Evolutionary conservation across 2,888 invertebrate genomes (phyloP), one percentile per base, ranked within the genome.

Genomic region (Drepana falcataria): DNA sequence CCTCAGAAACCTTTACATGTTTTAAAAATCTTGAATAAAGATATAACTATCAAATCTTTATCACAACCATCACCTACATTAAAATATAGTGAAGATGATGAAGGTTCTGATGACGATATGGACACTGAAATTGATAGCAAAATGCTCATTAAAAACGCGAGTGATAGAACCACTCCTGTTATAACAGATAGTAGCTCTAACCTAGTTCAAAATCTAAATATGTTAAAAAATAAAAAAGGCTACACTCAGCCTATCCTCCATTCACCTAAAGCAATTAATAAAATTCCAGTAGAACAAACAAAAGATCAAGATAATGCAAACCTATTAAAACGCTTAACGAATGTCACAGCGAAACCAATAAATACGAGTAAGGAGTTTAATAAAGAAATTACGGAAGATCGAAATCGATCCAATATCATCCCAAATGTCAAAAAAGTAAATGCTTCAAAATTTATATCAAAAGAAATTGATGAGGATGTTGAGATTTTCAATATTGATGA

Each of bases 401-500:
- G 57, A 55, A 54, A 59, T 52, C 51, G 40, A 54, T 53, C 61
- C 64, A 37, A 48, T 59, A 49, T 41, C 49, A 52, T 53, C 51
- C 21, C 64, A 68, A 62, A 57, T 54, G 61, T 21, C 57, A 59
- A 56, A 72, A 73, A 54, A 59, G 55, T 35, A 57, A 65, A 56
- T 40, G 48, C 60, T 54, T 63, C 68, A 63, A 66, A 64, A 44
- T 59, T 59, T 60, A 47, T 66, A 2, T 63, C 71, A 55, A 69
- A 69, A 56, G 68, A 69, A 58, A 62, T 71, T 47, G 73, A 79
- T 54, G 68, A 83, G 47, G 79, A 81, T 57, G 75, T 84, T 54
- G 90, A 90, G 75, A 83, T 88, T 61, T 87, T 81, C 58, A 87
- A 83, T 60, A 79, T 90, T 59, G 89, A 89, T 52, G 89, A 89